Conservation (phyloP, 1,140 invertebrate species). For the Tyrophagus putrescentiae region DNA sequence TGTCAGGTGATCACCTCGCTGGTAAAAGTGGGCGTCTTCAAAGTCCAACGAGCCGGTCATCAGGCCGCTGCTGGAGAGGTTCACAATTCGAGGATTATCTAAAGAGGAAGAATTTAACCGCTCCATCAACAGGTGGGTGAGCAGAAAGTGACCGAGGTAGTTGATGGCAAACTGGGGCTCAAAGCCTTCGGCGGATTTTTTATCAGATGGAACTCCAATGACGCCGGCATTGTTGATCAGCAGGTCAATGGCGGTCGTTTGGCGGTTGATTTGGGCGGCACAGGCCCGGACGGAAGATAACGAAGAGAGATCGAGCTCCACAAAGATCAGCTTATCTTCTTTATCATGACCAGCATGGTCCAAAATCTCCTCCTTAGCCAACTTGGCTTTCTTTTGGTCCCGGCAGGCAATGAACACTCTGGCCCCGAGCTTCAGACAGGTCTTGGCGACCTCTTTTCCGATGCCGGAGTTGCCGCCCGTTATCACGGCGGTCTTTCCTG, state of each 20-base stretch:
- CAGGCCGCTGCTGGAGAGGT: neutral
- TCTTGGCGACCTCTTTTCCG: slow-evolving; percentile 60
- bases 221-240: slow-evolving; percentile 65
- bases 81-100: neutral
- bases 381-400: slow-evolving; percentile 53
- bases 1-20: too few species aligned
- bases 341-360: slow-evolving; percentile 48
- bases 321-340: slow-evolving; percentile 60
- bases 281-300: slow-evolving; percentile 58
- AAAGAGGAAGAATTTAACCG: slow-evolving; percentile 38
- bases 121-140: slow-evolving; percentile 67
- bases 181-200: slow-evolving; percentile 59
- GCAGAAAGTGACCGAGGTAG: slow-evolving; percentile 69
- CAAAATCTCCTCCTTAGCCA: slow-evolving; percentile 54
- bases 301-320: slow-evolving; percentile 59
- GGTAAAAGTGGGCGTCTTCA: too few species aligned
- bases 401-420: slow-evolving; percentile 67
- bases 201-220: slow-evolving; percentile 32
- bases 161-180: slow-evolving; percentile 69
- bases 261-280: slow-evolving; percentile 33
- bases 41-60: too few species aligned
- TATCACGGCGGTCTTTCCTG: slow-evolving; percentile 59
- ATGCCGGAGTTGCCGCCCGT: slow-evolving; percentile 76
- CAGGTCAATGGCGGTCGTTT: slow-evolving; percentile 54
- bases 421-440: slow-evolving; percentile 54